These are phyloP conservation scores for Drosophila equinoxialis DNA, from an alignment of 1,140 invertebrate species.

Conservation along the genomic window DNA sequence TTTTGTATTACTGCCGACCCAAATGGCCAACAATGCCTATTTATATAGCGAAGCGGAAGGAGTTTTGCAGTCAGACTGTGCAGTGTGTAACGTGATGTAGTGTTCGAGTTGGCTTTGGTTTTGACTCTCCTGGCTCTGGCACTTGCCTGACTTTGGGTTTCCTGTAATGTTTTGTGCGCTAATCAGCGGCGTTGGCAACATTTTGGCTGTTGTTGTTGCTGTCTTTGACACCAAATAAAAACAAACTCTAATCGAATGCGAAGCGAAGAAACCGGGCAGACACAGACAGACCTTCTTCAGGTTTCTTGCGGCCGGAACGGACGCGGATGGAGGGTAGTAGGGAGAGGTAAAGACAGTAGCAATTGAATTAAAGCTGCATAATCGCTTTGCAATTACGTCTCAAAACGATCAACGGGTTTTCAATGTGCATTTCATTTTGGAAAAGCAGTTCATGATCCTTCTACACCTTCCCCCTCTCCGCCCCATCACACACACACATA, in stretches of 20 bases:
- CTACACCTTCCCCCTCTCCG: not conserved
- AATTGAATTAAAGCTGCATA: conserved; percentile 73
- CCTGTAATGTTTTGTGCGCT: conserved; percentile 64
- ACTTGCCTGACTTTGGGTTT: conserved; percentile 47
- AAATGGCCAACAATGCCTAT: conserved; percentile 69
- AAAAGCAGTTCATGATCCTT: conserved; percentile 56
- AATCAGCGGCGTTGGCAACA: conserved; percentile 46
- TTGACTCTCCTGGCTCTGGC: too few relatives aligned
- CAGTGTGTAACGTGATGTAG: not conserved
- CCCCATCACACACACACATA: too few relatives aligned
- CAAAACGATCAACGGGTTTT: conserved; percentile 71
- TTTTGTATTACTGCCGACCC: conserved; percentile 60
- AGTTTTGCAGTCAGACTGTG: conserved; percentile 25
- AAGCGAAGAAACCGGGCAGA: conserved; percentile 1
- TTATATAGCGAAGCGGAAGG: conserved; percentile 78
- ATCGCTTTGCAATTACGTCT: conserved; percentile 71
- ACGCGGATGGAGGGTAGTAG: not conserved
- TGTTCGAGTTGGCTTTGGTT: conserved; percentile 12
- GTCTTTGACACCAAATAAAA: conserved; percentile 62
- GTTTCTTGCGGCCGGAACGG: not conserved
- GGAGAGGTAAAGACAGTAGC: not conserved
- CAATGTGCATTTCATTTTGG: conserved; percentile 53
- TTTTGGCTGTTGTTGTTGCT: conserved; percentile 20
- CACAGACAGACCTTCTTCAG: conserved; percentile 21
- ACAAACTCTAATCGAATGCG: conserved; percentile 26